These are phyloP conservation scores for Ammodytes dubius DNA, from an alignment of 2,113 vertebrate genomes.

Conservation along the genomic window DNA sequence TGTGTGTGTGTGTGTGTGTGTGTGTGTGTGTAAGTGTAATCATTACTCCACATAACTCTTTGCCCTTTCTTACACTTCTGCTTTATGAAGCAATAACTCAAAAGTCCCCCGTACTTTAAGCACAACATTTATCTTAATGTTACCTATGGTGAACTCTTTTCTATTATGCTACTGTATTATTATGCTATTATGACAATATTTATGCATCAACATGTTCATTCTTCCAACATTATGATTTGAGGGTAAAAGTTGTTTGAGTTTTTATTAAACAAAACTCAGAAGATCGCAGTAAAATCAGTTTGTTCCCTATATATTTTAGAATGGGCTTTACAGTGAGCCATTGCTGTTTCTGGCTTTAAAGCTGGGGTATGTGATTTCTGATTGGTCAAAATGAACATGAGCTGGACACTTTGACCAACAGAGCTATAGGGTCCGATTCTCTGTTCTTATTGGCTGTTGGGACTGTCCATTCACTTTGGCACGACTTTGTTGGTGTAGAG, in stretches of 20 bases:
- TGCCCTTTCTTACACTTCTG: constrained; percentile 32
- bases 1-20: too few species aligned
- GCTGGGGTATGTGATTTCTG: neutral
- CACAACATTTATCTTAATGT: neutral
- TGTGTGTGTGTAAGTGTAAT: constrained; percentile 12
- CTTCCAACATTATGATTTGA: neutral
- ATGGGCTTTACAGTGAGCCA: neutral
- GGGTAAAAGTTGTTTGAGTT: neutral
- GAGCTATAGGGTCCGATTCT: too few species aligned
- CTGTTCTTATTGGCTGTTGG: too few species aligned
- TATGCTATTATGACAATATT: neutral
- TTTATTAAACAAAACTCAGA: neutral
- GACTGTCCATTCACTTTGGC: too few species aligned
- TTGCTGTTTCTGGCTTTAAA: constrained; percentile 13
- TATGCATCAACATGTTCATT: neutral
- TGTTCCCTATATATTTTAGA: neutral
- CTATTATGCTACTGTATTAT: too few species aligned
- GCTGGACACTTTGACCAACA: too few species aligned
- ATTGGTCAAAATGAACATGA: too few species aligned
- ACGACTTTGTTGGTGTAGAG: too few species aligned
- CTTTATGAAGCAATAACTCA: constrained; percentile 45
- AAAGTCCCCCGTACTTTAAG: neutral
- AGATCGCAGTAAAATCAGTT: neutral
- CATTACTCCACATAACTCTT: constrained; percentile 51
- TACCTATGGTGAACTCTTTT: neutral